Percentiles rank a stretch among this genome's conserved stretches.
phyloP scores from a whole-genome alignment of 1,140 invertebrate species.

The Trichonephila inaurata region DNA sequence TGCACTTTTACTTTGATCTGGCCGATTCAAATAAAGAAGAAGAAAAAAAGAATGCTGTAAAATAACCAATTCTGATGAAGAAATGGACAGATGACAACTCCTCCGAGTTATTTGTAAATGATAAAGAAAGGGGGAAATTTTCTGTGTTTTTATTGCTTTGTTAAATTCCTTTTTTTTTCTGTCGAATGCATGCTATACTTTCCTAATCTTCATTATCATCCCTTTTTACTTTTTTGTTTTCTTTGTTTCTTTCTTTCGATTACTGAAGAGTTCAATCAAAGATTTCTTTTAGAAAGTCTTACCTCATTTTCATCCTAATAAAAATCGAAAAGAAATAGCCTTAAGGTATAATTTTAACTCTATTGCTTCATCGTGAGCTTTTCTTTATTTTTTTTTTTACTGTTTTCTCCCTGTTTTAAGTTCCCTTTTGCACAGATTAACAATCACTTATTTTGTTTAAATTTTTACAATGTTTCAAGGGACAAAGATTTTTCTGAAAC shows the following conservation, averaged over 20 bases:
- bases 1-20: conserved; percentile 12
- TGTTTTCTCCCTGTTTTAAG: too few species aligned
- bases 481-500: too few species aligned
- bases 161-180: neutral
- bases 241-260: neutral
- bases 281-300: neutral
- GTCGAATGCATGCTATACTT: neutral
- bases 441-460: too few species aligned
- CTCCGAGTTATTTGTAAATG: neutral
- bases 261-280: conserved; percentile 29
- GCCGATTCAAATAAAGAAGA: conserved; percentile 21
- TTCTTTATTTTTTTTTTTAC: too few species aligned
- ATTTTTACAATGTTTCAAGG: too few species aligned
- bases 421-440: too few species aligned
- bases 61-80: conserved; percentile 3
- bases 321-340: neutral
- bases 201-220: conserved; percentile 36
- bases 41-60: neutral
- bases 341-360: neutral
- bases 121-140: neutral
- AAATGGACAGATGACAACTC: conserved; percentile 8
- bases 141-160: conserved; percentile 20
- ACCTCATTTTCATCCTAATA: neutral
- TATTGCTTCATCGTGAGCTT: neutral
- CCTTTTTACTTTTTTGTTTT: neutral